Conservation (phyloP, 2,888 invertebrate species). For the Atethmia centrago region DNA sequence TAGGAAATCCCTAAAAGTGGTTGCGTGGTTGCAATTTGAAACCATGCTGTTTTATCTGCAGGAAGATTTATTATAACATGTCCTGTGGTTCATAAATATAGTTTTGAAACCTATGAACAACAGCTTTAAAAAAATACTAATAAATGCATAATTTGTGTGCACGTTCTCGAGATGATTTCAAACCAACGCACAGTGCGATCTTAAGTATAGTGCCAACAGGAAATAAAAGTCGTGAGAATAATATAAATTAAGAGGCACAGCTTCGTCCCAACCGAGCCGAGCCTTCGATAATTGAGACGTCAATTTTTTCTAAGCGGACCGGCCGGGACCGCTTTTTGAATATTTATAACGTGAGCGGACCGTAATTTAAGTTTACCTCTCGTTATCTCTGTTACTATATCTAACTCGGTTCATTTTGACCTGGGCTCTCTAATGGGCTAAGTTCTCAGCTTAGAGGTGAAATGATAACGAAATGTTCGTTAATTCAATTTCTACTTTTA, state of each 20-base stretch:
- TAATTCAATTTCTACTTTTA: conserved; percentile 5
- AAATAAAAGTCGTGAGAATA: conserved; percentile 89
- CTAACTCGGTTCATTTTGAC: conserved; percentile 74
- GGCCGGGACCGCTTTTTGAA: conserved; percentile 80
- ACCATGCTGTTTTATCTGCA: neutral
- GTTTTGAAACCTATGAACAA: neutral
- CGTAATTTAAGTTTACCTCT: conserved; percentile 87
- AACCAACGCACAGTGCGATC: conserved; percentile 64
- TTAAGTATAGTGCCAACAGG: conserved; percentile 78
- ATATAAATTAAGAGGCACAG: conserved; percentile 84
- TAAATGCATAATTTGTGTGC: conserved; percentile 35
- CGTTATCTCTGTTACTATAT: conserved; percentile 85
- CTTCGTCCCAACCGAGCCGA: conserved; percentile 63
- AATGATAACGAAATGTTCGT: conserved; percentile 29
- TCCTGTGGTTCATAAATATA: neutral
- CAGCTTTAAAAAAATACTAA: conserved; percentile 13
- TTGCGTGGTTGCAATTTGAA: neutral
- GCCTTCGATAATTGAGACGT: conserved; percentile 89
- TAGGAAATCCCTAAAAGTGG: neutral
- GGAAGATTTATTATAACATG: too few species aligned
- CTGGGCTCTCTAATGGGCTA: conserved; percentile 61
- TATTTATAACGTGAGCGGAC: conserved; percentile 87
- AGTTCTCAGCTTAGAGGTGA: conserved; percentile 26
- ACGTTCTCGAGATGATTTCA: conserved; percentile 50
- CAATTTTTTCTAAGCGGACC: conserved; percentile 85